Evolutionary conservation across 2,888 invertebrate genomes (phyloP).

Genomic region (Thymelicus acteon): DNA sequence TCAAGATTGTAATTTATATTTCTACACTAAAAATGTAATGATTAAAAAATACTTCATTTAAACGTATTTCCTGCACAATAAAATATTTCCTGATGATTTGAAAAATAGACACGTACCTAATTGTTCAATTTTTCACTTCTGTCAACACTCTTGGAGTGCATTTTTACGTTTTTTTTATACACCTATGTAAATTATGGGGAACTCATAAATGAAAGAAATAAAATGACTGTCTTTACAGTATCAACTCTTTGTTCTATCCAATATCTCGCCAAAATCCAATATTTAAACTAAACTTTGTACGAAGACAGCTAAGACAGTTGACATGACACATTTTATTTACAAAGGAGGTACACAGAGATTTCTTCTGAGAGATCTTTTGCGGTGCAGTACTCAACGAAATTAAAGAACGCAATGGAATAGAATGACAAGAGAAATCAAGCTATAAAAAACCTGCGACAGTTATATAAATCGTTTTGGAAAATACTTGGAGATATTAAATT

Average conservation of each 20-base stretch:
- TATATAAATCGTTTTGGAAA: constrained; percentile 30
- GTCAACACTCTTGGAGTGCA: too few relatives aligned
- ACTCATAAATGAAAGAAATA: too few relatives aligned
- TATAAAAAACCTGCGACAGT: constrained; percentile 21
- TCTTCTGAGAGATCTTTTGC: constrained; percentile 11
- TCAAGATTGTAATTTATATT: too few relatives aligned
- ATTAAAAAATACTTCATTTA: too few relatives aligned
- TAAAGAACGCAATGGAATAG: constrained; percentile 23
- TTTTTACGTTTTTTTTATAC: too few relatives aligned
- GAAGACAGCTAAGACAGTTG: constrained; percentile 17
- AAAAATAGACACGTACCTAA: too few relatives aligned
- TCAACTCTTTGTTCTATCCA: neutral
- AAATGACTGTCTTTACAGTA: neutral
- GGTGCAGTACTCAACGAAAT: constrained; percentile 37
- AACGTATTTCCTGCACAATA: too few relatives aligned
- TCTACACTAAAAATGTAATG: too few relatives aligned
- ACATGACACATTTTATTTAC: constrained; percentile 34
- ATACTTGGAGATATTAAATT: constrained; percentile 29
- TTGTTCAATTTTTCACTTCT: too few relatives aligned
- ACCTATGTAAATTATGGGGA: too few relatives aligned
- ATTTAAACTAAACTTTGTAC: constrained; percentile 19
- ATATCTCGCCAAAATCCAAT: constrained; percentile 11
- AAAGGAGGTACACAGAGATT: constrained; percentile 20
- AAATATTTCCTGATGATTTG: too few relatives aligned
- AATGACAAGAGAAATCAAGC: constrained; percentile 32